Conservation (phyloP, 2,888 invertebrate genomes). For the Aelia acuminata region DNA sequence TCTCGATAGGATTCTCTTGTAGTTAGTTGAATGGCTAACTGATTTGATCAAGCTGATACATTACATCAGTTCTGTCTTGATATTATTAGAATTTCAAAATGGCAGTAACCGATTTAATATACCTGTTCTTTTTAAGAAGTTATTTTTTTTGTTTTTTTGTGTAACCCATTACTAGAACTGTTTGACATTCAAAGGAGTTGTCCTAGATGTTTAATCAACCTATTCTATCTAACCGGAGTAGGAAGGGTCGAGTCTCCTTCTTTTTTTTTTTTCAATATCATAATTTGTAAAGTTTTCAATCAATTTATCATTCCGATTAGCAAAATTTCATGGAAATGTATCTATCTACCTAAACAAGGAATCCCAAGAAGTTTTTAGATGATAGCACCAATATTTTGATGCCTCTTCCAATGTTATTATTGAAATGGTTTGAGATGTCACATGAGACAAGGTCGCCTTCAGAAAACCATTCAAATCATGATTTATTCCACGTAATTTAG, state of each 20-base stretch:
- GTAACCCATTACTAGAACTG: too few species aligned
- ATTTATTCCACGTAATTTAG: constrained; percentile 43
- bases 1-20: background rate
- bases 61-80: background rate
- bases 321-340: background rate
- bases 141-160: too few species aligned
- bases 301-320: background rate
- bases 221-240: too few species aligned
- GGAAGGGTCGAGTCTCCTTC: too few species aligned
- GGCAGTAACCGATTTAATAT: background rate
- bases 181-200: too few species aligned
- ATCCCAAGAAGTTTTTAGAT: background rate
- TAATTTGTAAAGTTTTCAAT: background rate
- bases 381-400: background rate
- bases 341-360: background rate
- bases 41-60: background rate
- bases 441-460: background rate
- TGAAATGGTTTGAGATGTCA: constrained; percentile 1
- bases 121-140: background rate
- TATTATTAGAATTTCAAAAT: background rate
- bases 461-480: constrained; percentile 34
- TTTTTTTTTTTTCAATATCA: background rate
- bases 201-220: too few species aligned
- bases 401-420: background rate
- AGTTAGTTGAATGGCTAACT: background rate